These are phyloP conservation scores for Agrotis puta DNA, from an alignment of 2,888 invertebrate species.

Conservation along the genomic window DNA sequence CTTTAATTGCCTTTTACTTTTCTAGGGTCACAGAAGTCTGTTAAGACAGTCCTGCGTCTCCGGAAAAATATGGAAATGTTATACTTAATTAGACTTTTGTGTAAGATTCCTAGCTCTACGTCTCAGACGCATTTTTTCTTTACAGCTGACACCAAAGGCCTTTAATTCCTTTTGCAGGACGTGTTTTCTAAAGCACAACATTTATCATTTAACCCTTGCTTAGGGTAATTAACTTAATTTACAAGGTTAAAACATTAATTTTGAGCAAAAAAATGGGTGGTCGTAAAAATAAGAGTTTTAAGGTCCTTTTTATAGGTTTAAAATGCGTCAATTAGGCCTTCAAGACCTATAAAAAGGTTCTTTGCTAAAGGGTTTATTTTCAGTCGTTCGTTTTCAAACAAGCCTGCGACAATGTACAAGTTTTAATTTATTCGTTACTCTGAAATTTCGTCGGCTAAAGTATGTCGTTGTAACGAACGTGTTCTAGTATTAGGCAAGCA, in stretches of 20 bases:
- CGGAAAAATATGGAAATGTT: neutral
- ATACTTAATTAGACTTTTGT: constrained; percentile 25
- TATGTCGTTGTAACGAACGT: constrained; percentile 20
- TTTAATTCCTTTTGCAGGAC: constrained; percentile 80
- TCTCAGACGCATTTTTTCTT: constrained; percentile 73
- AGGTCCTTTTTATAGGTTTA: constrained; percentile 46
- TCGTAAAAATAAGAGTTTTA: constrained; percentile 71
- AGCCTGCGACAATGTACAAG: constrained; percentile 20
- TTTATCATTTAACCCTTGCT: constrained; percentile 83
- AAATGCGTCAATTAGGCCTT: constrained; percentile 55
- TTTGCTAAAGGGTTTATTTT: constrained; percentile 34
- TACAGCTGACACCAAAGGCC: constrained; percentile 76
- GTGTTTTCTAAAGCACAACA: constrained; percentile 81
- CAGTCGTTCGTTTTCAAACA: constrained; percentile 12
- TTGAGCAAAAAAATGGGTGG: constrained; percentile 66
- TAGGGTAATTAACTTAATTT: constrained; percentile 82
- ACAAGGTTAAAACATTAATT: constrained; percentile 66
- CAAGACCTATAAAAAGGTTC: constrained; percentile 45
- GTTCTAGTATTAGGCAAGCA: constrained; percentile 7
- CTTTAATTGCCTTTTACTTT: too few species aligned
- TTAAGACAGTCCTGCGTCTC: too few species aligned
- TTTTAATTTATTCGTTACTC: constrained; percentile 53
- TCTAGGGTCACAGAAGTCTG: too few species aligned
- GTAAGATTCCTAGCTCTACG: constrained; percentile 55
- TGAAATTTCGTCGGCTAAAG: constrained; percentile 22